These are phyloP conservation scores for Dasyornis broadbenti DNA, from an alignment of 2,113 vertebrate genomes.

Conservation along the genomic window DNA sequence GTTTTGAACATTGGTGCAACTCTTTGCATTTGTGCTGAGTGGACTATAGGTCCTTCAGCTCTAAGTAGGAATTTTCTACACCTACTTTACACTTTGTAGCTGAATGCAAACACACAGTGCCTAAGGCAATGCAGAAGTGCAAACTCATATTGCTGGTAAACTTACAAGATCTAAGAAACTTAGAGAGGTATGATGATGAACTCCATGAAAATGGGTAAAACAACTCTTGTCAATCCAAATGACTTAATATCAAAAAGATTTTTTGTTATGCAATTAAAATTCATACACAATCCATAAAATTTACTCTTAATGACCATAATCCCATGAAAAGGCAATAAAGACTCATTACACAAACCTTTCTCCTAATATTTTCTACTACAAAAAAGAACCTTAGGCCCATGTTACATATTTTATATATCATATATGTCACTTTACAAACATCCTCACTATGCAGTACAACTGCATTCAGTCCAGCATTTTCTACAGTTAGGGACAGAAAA, in stretches of 20 bases:
- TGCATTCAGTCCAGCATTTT: background rate
- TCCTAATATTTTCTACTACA: background rate
- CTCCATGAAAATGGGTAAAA: background rate
- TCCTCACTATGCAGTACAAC: background rate
- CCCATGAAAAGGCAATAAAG: background rate
- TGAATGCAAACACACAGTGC: background rate
- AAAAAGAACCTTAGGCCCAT: background rate
- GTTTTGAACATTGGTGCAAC: background rate
- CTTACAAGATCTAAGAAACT: background rate
- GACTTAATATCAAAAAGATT: background rate
- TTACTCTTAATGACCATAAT: background rate
- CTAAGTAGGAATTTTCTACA: background rate
- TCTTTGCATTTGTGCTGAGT: background rate
- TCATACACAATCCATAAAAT: background rate
- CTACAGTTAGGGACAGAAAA: background rate
- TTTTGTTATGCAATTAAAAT: background rate
- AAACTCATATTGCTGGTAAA: background rate
- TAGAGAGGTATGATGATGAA: background rate
- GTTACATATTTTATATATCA: background rate
- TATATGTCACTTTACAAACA: background rate
- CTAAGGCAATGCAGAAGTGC: background rate
- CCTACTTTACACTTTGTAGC: background rate
- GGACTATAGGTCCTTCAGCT: background rate
- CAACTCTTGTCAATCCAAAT: background rate
- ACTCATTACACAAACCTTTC: background rate